These are phyloP conservation scores for Enteromius thamalakanensis DNA, from an alignment of 2,797 vertebrate species.

Conservation along the genomic window DNA sequence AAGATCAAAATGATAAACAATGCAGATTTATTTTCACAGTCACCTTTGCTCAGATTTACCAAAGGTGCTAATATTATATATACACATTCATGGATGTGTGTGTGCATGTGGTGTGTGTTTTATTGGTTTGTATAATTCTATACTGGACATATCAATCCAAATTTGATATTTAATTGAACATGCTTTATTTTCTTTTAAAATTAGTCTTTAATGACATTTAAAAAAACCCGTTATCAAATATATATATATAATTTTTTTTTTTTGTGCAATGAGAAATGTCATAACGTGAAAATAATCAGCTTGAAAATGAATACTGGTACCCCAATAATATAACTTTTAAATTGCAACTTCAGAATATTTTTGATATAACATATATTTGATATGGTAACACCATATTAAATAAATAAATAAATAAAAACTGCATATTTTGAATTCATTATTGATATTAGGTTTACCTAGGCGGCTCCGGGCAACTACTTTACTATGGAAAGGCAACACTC, in stretches of 20 bases:
- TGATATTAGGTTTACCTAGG: constrained; percentile 83
- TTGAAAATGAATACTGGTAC: background rate
- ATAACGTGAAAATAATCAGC: background rate
- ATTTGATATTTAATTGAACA: background rate
- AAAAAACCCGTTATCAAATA: background rate
- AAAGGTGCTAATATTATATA: too few species aligned
- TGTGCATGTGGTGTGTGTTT: too few species aligned
- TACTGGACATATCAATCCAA: too few species aligned
- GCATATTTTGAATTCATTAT: constrained; percentile 24
- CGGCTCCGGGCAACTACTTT: constrained; percentile 86
- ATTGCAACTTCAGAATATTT: background rate
- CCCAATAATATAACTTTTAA: background rate
- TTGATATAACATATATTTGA: background rate
- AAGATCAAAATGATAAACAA: too few species aligned
- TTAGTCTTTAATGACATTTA: background rate
- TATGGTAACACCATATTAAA: too few species aligned
- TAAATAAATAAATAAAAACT: background rate
- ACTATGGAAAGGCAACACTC: constrained; percentile 86
- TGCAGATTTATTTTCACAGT: too few species aligned
- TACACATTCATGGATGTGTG: too few species aligned
- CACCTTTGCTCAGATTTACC: too few species aligned
- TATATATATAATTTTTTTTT: too few species aligned
- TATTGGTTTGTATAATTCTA: background rate
- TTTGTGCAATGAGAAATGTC: too few species aligned
- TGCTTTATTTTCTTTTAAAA: background rate